Base-by-base conservation (phyloP, 2,888 invertebrate species). In the Monoplex corrugatus region DNA sequence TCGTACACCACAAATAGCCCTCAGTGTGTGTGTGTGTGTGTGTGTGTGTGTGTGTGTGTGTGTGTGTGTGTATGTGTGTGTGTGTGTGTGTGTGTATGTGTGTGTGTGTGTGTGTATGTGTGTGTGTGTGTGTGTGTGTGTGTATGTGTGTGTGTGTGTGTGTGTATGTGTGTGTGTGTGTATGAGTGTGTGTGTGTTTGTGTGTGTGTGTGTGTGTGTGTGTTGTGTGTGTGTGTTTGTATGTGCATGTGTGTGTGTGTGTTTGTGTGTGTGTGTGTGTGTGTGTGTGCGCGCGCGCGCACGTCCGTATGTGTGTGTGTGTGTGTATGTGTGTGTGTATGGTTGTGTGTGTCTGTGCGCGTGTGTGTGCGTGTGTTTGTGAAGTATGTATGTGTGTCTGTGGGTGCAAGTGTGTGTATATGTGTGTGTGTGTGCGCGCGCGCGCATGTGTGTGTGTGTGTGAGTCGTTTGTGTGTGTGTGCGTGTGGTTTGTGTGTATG, bases 301-400 rank as follows among this genome's bases (percentile, higher is more conserved):
- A 32, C 32, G 72, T 72, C 2, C 32, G 72, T 72, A n/a, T 72
- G 72, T 72, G 72, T n/a, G 72, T 72, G 72, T n/a, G 72, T 72
- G n/a, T 72, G 72, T 72, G 72, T 72, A n/a, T 72, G 72, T 72
- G 72, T 72, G 72, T 32, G 72, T 50, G 50, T 19, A 19, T 50
- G 50, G 10, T 10, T 50, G 50, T 50, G 50, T 50, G 50, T 50
- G 50, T 50, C 13, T 50, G 19, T 50, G 50, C 19, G 50, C 19
- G 50, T 50, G 50, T 50, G 50, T 50, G 50, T 50, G 50, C 19
- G 50, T 50, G 50, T 50, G 50, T 50, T 10, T 50, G 50, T 50
- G 50, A 13, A 8, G 50, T 50, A 19, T 19, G 50, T 50, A 19
- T 19, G 10, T 50, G 10, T 50, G 10, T 50, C 8, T n/a, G n/a